A percentile compares a stretch with the other conserved stretches of the same genome.
Conservation (phyloP, 2,888 invertebrate species). For the Eumerus sabulonum region DNA sequence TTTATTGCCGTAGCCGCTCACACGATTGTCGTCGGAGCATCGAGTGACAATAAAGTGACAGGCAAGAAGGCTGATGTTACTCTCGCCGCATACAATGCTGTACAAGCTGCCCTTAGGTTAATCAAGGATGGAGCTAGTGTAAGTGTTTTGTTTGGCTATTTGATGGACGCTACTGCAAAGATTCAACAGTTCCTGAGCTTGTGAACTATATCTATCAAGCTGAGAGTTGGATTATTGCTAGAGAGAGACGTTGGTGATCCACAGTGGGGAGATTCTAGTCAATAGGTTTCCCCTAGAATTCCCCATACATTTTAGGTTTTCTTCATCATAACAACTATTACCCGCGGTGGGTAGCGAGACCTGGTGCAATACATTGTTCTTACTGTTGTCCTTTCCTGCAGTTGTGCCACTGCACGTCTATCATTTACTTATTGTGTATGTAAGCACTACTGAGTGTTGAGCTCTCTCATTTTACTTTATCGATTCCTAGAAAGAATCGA, state of each 20-base stretch:
- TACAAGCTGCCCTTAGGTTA: constrained; percentile 95
- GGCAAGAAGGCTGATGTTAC: constrained; percentile 97
- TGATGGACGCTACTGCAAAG: constrained; percentile 7
- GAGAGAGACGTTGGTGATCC: constrained; percentile 59
- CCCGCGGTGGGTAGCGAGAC: too few relatives aligned
- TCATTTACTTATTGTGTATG: too few relatives aligned
- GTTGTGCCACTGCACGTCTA: too few relatives aligned
- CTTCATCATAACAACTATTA: too few relatives aligned
- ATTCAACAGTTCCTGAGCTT: constrained; percentile 12
- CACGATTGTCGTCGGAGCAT: constrained; percentile 92
- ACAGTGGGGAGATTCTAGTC: constrained; percentile 62
- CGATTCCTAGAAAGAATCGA: background rate
- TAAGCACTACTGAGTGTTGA: too few relatives aligned
- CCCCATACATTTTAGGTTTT: constrained; percentile 65
- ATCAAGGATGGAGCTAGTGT: constrained; percentile 95
- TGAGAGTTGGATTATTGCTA: constrained; percentile 30
- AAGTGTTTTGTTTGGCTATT: constrained; percentile 71
- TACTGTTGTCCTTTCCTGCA: too few relatives aligned
- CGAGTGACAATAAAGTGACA: constrained; percentile 85
- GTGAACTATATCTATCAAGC: background rate
- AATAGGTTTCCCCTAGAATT: constrained; percentile 67
- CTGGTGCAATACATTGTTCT: too few relatives aligned
- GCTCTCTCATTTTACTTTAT: too few relatives aligned
- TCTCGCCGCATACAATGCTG: constrained; percentile 95
- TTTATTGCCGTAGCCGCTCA: constrained; percentile 99